Evolutionary conservation across 2,888 invertebrate genomes (phyloP).

Genomic region (Drosophila mercatorum): DNA sequence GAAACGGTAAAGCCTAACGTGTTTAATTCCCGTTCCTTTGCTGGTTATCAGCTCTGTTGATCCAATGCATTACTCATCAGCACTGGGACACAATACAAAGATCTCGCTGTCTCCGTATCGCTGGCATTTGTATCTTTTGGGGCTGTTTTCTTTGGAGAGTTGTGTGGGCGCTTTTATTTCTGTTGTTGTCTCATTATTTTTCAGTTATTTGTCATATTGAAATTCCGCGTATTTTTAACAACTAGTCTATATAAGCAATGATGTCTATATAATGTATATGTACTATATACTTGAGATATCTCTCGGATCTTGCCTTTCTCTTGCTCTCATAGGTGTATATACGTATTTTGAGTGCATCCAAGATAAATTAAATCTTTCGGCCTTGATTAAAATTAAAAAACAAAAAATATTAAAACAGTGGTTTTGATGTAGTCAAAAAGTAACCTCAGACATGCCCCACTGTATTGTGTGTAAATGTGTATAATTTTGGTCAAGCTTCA

Average conservation of each 20-base stretch:
- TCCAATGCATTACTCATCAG: conserved; percentile 59
- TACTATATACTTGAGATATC: not conserved
- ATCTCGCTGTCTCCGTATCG: conserved; percentile 23
- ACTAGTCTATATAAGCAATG: conserved; percentile 8
- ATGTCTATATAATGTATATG: conserved; percentile 29
- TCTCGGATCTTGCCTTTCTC: conserved; percentile 3
- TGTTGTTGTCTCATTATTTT: conserved; percentile 7
- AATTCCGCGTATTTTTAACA: not conserved
- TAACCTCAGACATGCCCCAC: not conserved
- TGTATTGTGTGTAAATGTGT: conserved; percentile 54
- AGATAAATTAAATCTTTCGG: conserved; percentile 40
- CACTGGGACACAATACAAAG: conserved; percentile 28
- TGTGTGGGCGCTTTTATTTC: conserved; percentile 29
- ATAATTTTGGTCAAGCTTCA: conserved; percentile 37
- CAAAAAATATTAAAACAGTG: conserved; percentile 29
- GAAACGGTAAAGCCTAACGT: conserved; percentile 10
- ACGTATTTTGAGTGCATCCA: conserved; percentile 22
- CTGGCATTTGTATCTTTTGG: conserved; percentile 12
- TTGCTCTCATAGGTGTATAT: not conserved
- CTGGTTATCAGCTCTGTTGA: conserved; percentile 7
- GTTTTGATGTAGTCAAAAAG: conserved; percentile 20
- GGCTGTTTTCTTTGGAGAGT: conserved; percentile 1
- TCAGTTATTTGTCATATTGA: not conserved
- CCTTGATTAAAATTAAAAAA: conserved; percentile 58
- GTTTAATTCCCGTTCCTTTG: conserved; percentile 17